Base-by-base conservation (phyloP, 2,113 vertebrate genomes). In the Labeo catla region DNA sequence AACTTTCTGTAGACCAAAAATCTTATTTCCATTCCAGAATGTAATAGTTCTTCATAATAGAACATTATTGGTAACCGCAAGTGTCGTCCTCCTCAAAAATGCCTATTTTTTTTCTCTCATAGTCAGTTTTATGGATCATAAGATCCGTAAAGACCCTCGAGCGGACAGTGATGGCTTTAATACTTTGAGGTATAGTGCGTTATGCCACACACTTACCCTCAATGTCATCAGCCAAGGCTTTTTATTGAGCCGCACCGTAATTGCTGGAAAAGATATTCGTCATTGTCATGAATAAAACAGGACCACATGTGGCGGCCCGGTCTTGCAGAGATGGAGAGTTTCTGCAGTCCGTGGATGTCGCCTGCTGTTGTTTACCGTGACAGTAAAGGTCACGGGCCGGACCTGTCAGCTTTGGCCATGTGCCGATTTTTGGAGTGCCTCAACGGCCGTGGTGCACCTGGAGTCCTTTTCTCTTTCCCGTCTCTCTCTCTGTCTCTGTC, bases 371-470 rank as follows among this genome's bases (percentile, higher is more conserved):
- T 45, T 36, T 54, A 39, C 49, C 13, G 19, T 83, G 79, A 86
- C 83, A 74, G 47, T 66, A 83, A 87, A 87, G 83, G 88, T 85
- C 81, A 76, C 74, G 11, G 65, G 74, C 57, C 77, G 79, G 74
- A 79, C 59, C 45, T 65, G 23, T 16, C 70, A 54, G 66, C 63
- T 66, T 49, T 85, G 76, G 86, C 88, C 79, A 59, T 61, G 90
- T 89, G 79, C 81, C 59, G 84, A 52, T 73, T 84, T 86, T 87
- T 15, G 15, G 45, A 88, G 81, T 86, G 59, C 61, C 39, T 54
- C 76, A 34, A 77, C 70, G 57, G n/a, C 28, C 5, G 45, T 52
- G 49, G 11, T 92, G 90, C 89, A 91, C 90, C 91, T 91, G 88
- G 86, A 91, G 86, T 86, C 88, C 89, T 86, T 66, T 86, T 92